Base-by-base conservation (phyloP, 2,888 invertebrate genomes). In the Cotesia congregata region DNA sequence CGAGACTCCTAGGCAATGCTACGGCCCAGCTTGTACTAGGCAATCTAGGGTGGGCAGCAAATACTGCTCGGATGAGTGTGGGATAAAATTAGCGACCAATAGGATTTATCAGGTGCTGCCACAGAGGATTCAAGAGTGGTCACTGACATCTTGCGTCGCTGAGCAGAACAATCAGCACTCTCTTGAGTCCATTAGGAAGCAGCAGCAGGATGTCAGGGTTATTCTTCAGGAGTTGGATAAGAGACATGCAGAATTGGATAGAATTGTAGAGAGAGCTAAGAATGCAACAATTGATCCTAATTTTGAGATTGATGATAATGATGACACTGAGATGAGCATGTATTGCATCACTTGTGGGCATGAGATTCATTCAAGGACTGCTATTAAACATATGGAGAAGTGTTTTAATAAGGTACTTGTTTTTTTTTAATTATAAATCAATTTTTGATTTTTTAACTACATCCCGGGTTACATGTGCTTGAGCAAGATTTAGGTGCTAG, bases 301-400 rank as follows among this genome's bases (percentile, higher is more conserved):
- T 74, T 88, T 90, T 1, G 89, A 89, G 50, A 90, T 92, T 67
- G 93, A 93, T 59, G 93, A 93, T 64, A 92, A 92, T 78, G 94
- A 95, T 78, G 94, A 94, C 84, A 92, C 93, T 71, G 94, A 94
- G 83, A 93, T 94, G 78, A 96, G 95, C 72, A 96, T 97, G 92
- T 97, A 97, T 88, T 99, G 99, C 89, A 96, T 98, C 50, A 98
- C 98, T 0, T 99, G 99, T 90, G 98, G 98, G 0, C 97, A 97
- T 88, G 98, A 98, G 91, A 95, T 98, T 78, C 95, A 96, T 88
- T 95, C 97, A 0, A 93, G 95, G 74, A 95, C 96, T 0, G 98
- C 98, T 0, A 93, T 98, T 20, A 96, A 96, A 85, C 99, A 99
- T 87, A 97, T 99, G 97, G 98, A 98, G 90, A 97, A 97, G 88